Base-by-base conservation (phyloP, 2,888 invertebrate genomes). In the Tortrix viridana region DNA sequence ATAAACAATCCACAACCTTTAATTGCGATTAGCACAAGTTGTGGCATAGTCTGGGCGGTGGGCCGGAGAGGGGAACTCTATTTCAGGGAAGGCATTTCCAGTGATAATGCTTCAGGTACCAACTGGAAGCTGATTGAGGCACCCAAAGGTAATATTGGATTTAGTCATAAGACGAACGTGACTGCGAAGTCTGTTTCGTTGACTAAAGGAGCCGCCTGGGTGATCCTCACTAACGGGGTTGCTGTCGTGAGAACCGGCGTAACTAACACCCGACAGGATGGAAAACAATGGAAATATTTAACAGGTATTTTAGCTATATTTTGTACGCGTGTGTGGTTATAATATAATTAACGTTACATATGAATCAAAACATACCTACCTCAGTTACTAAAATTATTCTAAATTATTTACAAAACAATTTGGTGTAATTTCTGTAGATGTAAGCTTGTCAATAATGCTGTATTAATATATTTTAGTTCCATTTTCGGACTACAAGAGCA, bases 41-140 rank as follows among this genome's bases (percentile, higher is more conserved):
- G 95, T 16, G 94, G 95, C 19, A 87, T 93, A 19, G 95, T 97
- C 32, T 98, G 98, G 98, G 96, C 96, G 0, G 94, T 97, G 16
- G 97, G 97, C 0, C 94, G 95, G 74, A 97, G 96, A 88, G 98
- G 98, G 41, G 96, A 96, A 70, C 94, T 96, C 3, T 97, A 96
- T 82, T 96, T 95, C 88, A 93, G 98, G 71, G 93, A 95, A 74
- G 97, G 96, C 16, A 95, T 97, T 46, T 94, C 94, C 6, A 83
- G 89, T 68, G 93, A 94, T 26, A 95, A 95, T 79, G 94, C 95
- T 63, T 73, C 79, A 82, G 95, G 96, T 38, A 91, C 92, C 12
- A 94, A 94, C 61, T 98, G 98, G 98, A 95, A 96, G 75, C 93
- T 95, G 66, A 95, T 98, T 60, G 97, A 97, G 80, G 92, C 95